Conservation (phyloP, 2,113 vertebrate species). For the Leptodactylus fuscus region DNA sequence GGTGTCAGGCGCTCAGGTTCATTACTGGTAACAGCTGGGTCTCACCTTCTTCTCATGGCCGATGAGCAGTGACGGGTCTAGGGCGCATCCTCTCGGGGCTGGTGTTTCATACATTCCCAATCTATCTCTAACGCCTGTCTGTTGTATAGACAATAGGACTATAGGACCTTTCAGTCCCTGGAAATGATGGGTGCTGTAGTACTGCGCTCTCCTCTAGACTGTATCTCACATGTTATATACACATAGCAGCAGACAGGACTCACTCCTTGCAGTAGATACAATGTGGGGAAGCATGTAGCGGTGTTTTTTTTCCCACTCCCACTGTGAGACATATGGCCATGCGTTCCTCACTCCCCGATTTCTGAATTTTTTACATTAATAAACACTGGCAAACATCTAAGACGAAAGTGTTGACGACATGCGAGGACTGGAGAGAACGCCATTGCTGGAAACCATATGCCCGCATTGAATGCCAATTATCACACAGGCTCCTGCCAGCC, state of each 20-base stretch:
- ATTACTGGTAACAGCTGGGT: conserved; percentile 52
- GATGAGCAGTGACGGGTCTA: neutral
- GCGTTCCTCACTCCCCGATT: neutral
- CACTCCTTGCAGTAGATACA: neutral
- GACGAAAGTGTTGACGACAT: conserved; percentile 32
- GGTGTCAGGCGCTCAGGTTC: neutral
- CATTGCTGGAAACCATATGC: conserved; percentile 30
- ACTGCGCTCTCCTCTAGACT: too few species aligned
- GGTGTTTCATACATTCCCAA: neutral
- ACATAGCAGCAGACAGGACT: neutral
- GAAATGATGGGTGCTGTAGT: neutral
- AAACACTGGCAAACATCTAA: conserved; percentile 26
- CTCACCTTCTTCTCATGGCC: conserved; percentile 46
- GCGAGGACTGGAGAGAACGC: neutral
- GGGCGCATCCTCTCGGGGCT: too few species aligned
- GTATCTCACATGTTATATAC: neutral
- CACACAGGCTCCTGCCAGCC: neutral
- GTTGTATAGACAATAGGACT: too few species aligned
- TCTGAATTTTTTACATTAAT: conserved; percentile 25
- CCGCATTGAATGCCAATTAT: conserved; percentile 5
- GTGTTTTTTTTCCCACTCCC: neutral
- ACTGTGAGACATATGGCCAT: conserved; percentile 39
- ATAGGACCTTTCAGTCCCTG: too few species aligned
- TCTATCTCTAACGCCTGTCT: neutral
- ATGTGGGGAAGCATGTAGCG: neutral